These are phyloP conservation scores for Delichon dasypus DNA, from an alignment of 2,797 vertebrate genomes.

Conservation along the genomic window DNA sequence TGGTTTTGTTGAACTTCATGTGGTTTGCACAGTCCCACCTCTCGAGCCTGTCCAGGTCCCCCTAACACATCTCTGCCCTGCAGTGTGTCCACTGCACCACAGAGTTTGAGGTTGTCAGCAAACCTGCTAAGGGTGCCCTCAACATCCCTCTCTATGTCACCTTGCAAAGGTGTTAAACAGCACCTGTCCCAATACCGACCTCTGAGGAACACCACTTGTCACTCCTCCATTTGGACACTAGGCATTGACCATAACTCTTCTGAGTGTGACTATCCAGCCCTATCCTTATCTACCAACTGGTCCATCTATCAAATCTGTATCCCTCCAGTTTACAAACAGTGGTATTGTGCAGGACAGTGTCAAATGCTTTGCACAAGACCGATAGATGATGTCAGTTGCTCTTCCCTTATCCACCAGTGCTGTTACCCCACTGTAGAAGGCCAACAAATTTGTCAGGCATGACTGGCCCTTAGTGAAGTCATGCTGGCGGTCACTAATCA, in stretches of 20 bases:
- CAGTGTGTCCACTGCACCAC: not conserved
- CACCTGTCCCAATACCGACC: accelerated
- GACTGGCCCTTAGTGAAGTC: not conserved
- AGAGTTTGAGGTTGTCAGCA: not conserved
- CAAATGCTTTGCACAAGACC: not conserved
- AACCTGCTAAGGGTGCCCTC: not conserved
- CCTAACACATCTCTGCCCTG: not conserved
- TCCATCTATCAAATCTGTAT: not conserved
- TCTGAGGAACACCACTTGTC: not conserved
- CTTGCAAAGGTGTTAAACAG: not conserved
- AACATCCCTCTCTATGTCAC: not conserved
- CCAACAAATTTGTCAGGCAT: not conserved
- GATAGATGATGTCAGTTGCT: not conserved
- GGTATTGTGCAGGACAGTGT: not conserved
- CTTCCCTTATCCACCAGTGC: not conserved
- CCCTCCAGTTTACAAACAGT: not conserved
- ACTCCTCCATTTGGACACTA: not conserved
- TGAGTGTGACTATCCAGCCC: not conserved
- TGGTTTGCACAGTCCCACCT: not conserved
- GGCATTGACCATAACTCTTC: not conserved
- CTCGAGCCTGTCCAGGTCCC: not conserved
- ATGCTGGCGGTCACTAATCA: not conserved
- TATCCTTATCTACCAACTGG: not conserved
- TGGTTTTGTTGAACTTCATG: not conserved
- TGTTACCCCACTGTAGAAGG: not conserved